phyloP scores from a whole-genome alignment of 1,140 invertebrate species.

The Eurosta solidaginis region DNA sequence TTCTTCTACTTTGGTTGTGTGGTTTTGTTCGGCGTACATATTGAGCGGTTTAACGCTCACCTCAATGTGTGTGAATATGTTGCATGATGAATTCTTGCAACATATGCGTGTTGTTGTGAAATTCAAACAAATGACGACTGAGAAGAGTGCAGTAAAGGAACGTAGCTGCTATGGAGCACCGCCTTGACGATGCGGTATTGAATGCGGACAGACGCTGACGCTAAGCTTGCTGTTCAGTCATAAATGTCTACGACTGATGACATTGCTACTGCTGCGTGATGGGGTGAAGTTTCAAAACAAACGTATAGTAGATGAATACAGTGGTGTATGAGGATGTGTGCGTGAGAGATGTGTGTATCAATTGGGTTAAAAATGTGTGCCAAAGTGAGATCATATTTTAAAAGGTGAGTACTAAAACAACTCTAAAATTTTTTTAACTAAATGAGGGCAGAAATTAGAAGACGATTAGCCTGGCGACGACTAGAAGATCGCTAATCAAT shows the following conservation, averaged over 20 bases:
- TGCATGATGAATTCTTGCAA: conserved; percentile 91
- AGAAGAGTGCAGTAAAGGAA: conserved; percentile 13
- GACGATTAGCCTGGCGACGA: too few species aligned
- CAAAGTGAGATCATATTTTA: background rate
- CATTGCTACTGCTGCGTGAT: background rate
- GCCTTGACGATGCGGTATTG: conserved; percentile 71
- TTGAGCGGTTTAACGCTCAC: conserved; percentile 93
- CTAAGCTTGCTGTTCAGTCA: background rate
- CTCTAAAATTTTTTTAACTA: background rate
- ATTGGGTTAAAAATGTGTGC: background rate
- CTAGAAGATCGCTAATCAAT: too few species aligned
- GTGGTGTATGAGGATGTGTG: background rate
- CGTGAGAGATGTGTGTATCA: background rate
- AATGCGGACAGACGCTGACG: background rate
- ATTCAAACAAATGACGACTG: conserved; percentile 54
- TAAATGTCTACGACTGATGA: too few species aligned
- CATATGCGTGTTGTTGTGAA: conserved; percentile 69
- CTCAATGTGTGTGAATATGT: conserved; percentile 96
- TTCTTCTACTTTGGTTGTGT: conserved; percentile 59
- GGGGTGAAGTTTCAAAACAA: background rate
- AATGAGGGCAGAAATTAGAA: too few species aligned
- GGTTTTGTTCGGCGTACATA: conserved; percentile 94
- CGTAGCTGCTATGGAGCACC: conserved; percentile 62
- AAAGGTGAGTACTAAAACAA: background rate
- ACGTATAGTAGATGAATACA: background rate